These are phyloP conservation scores for Phocides pigmalion DNA, from an alignment of 1,140 invertebrate species.

Conservation along the genomic window DNA sequence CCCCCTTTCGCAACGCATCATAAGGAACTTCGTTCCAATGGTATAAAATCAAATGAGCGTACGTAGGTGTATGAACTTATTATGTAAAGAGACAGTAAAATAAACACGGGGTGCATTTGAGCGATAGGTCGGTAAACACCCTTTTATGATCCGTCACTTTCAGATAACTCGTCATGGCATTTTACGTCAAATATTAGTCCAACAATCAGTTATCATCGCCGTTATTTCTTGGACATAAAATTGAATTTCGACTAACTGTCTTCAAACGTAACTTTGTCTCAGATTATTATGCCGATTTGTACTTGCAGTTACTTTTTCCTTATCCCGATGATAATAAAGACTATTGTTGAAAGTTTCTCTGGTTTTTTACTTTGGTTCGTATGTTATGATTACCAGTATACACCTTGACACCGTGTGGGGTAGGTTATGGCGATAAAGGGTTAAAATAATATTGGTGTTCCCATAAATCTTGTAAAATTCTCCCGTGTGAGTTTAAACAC, in stretches of 20 bases:
- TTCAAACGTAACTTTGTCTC: neutral
- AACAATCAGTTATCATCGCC: neutral
- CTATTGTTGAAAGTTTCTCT: neutral
- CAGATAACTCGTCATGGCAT: conserved; percentile 12
- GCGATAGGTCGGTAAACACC: conserved; percentile 8
- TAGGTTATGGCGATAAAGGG: conserved; percentile 28
- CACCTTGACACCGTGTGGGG: conserved; percentile 22
- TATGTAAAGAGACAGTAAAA: neutral
- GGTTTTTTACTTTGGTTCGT: neutral
- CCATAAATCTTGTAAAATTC: conserved; percentile 18
- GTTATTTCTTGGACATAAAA: neutral
- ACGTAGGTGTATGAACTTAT: too few species aligned
- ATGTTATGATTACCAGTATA: conserved; percentile 21
- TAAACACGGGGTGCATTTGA: conserved; percentile 1
- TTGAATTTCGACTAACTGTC: neutral
- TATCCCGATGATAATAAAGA: neutral
- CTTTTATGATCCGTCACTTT: conserved; percentile 14
- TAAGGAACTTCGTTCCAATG: too few species aligned
- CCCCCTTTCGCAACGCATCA: too few species aligned
- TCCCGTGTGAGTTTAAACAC: neutral
- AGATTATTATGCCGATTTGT: neutral
- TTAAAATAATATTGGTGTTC: conserved; percentile 19
- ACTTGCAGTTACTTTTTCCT: neutral
- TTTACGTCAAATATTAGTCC: conserved; percentile 9
- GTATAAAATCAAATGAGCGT: too few species aligned